Conservation (phyloP, 2,113 vertebrate species). For the Parus major region DNA sequence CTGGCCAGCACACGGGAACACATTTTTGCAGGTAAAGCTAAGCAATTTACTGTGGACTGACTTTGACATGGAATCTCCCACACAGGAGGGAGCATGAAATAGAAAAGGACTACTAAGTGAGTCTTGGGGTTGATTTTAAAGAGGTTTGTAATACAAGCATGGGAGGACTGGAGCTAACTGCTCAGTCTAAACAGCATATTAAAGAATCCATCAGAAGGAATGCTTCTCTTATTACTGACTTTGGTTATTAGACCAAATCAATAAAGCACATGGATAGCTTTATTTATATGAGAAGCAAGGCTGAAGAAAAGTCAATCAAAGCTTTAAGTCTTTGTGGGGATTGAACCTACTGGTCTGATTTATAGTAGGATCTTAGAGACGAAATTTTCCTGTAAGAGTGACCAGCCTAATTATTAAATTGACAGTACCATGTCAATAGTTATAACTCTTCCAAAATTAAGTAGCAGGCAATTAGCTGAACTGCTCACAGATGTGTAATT, state of each 20-base stretch:
- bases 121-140: not conserved
- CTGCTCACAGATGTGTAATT: not conserved
- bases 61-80: not conserved
- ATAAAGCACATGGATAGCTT: not conserved
- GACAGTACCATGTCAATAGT: not conserved
- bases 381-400: not conserved
- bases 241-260: not conserved
- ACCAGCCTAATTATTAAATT: constrained; percentile 14
- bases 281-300: not conserved
- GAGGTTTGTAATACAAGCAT: not conserved
- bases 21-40: not conserved
- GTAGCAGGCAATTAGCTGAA: not conserved
- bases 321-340: not conserved
- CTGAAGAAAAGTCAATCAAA: not conserved
- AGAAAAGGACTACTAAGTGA: not conserved
- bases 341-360: not conserved
- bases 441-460: not conserved
- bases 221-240: not conserved
- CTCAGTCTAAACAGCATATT: not conserved
- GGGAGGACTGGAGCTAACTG: not conserved
- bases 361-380: not conserved
- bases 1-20: not conserved
- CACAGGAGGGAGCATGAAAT: not conserved
- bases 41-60: fast-evolving
- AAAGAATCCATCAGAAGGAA: not conserved